A percentile compares a stretch with the other conserved stretches of the same genome.
Evolutionary conservation across 2,113 vertebrate genomes (phyloP).

Genomic region (Pseudorasbora parva): DNA sequence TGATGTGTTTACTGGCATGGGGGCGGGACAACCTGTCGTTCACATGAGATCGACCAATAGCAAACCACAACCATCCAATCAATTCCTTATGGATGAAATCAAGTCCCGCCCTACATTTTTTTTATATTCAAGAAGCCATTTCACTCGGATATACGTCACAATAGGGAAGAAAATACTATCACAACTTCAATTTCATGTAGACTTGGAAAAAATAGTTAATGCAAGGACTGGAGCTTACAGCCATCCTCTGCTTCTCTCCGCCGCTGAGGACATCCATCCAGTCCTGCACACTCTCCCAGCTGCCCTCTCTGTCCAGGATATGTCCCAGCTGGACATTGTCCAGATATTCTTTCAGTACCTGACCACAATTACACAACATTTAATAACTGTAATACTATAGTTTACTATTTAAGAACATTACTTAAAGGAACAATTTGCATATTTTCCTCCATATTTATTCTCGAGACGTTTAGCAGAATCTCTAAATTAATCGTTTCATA

Average conservation of each 20-base stretch:
- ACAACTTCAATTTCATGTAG: too few species aligned
- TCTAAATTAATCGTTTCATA: background rate
- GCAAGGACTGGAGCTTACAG: slow-evolving; percentile 73
- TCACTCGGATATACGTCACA: too few species aligned
- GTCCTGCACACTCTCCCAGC: slow-evolving; percentile 92
- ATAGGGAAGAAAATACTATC: too few species aligned
- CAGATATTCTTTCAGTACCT: slow-evolving; percentile 90
- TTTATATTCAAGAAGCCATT: too few species aligned
- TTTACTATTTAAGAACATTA: background rate
- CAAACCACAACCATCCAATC: too few species aligned
- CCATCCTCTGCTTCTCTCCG: slow-evolving; percentile 98
- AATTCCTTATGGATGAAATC: too few species aligned
- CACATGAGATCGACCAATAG: too few species aligned
- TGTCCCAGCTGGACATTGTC: slow-evolving; percentile 90
- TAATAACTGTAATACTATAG: background rate
- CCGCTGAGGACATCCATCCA: slow-evolving; percentile 99
- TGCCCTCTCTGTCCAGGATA: slow-evolving; percentile 84
- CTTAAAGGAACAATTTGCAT: background rate
- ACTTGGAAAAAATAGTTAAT: background rate
- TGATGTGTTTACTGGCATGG: too few species aligned
- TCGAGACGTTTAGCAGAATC: background rate
- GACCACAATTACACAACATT: slow-evolving; percentile 40
- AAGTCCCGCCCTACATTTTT: too few species aligned
- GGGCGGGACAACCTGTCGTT: too few species aligned
- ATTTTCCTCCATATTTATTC: background rate